These are phyloP conservation scores for Noctua janthe DNA, from an alignment of 2,888 invertebrate genomes.

Conservation along the genomic window DNA sequence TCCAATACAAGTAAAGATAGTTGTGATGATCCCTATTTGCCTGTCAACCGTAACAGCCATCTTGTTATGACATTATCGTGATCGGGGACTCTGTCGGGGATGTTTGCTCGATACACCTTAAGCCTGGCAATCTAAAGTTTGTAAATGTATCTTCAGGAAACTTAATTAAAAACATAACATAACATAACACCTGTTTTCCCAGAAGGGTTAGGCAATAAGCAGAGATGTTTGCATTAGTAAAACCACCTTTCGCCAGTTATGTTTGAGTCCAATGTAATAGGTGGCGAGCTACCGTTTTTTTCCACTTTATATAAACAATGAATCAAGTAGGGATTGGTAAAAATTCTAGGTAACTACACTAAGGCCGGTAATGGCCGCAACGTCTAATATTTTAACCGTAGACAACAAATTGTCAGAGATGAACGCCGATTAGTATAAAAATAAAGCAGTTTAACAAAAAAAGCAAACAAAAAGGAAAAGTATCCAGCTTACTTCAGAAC, in stretches of 20 bases:
- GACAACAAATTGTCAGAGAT: background rate
- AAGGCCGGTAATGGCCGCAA: no score
- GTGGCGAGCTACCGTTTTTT: background rate
- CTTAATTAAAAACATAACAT: background rate
- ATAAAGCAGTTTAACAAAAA: conserved; percentile 6
- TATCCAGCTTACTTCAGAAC: conserved; percentile 66
- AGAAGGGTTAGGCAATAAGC: background rate
- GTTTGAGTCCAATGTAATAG: background rate
- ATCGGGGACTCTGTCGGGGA: background rate
- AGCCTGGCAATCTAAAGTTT: background rate
- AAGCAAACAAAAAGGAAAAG: conserved; percentile 22
- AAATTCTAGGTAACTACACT: no score
- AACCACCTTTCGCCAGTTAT: background rate
- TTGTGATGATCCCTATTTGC: conserved; percentile 43
- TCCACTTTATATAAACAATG: background rate
- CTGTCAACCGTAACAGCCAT: conserved; percentile 25
- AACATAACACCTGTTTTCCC: background rate
- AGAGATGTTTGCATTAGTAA: background rate
- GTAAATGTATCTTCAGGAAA: background rate
- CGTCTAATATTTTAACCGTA: background rate
- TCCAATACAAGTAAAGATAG: conserved; percentile 41
- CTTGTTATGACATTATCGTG: conserved; percentile 25
- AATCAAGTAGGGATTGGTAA: background rate
- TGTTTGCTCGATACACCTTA: conserved; percentile 10
- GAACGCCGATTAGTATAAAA: background rate